Evolutionary conservation across 2,113 vertebrate species (phyloP).

Genomic region (Elaphurus davidianus): DNA sequence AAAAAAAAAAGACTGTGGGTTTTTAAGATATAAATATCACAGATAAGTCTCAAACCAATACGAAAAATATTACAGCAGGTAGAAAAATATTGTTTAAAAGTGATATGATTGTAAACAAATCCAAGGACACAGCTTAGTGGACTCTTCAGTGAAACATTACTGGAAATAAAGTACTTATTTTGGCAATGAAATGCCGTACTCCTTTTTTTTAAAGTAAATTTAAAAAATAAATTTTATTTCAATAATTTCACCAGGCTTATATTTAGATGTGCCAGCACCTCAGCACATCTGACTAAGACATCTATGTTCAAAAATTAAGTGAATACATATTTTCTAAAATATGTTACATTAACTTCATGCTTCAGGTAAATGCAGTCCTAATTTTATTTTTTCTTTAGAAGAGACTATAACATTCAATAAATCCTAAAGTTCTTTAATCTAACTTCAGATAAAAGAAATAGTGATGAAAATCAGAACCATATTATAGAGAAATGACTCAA

Average conservation of each 20-base stretch:
- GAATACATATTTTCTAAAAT: not conserved
- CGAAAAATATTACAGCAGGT: not conserved
- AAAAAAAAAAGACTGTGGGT: not conserved
- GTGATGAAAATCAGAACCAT: not conserved
- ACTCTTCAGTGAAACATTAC: not conserved
- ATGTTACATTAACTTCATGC: not conserved
- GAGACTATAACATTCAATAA: not conserved
- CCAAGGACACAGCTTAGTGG: not conserved
- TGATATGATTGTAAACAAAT: not conserved
- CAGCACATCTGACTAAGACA: not conserved
- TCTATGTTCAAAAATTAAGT: not conserved
- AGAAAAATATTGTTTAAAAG: not conserved
- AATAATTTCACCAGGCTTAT: not conserved
- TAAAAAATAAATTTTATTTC: not conserved
- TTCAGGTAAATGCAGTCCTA: not conserved
- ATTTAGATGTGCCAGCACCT: not conserved
- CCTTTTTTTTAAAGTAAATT: not conserved
- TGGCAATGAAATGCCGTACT: not conserved
- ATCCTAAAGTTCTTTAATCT: not conserved
- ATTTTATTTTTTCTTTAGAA: not conserved
- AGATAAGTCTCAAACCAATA: not conserved
- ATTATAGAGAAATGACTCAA: not conserved
- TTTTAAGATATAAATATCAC: not conserved
- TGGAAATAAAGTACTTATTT: not conserved
- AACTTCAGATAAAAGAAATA: not conserved